Evolutionary conservation across 2,797 vertebrate genomes (phyloP).

Genomic region (Eurystomus glaucurus): DNA sequence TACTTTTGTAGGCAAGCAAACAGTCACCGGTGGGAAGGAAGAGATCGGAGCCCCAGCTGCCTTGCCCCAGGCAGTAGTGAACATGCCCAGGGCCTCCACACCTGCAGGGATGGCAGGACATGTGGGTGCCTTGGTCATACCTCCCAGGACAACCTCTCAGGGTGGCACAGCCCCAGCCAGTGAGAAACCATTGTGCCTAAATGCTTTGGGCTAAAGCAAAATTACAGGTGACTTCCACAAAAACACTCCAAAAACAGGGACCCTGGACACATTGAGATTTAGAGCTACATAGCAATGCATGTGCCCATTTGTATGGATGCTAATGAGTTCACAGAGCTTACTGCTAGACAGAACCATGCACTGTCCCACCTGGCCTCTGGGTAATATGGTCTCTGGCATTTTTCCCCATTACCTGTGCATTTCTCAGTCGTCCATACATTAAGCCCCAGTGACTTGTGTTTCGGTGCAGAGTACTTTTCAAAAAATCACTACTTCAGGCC

Average conservation of each 20-base stretch:
- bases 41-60: not conserved
- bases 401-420: not conserved
- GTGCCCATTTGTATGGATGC: not conserved
- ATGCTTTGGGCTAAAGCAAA: not conserved
- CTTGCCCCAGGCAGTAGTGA: not conserved
- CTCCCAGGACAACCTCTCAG: not conserved
- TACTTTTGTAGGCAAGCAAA: not conserved
- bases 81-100: accelerated
- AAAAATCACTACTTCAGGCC: not conserved
- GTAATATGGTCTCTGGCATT: not conserved
- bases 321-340: not conserved
- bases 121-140: not conserved
- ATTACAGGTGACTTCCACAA: not conserved
- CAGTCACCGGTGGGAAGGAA: accelerated
- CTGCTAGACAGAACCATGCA: not conserved
- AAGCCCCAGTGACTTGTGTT: not conserved
- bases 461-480: not conserved
- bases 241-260: not conserved
- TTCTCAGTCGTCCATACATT: not conserved
- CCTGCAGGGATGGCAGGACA: not conserved
- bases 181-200: accelerated
- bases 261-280: not conserved
- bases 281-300: not conserved
- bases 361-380: not conserved
- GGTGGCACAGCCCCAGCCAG: not conserved